Percentiles rank a stretch among this genome's conserved stretches.
These are phyloP conservation scores for Eriosoma lanigerum DNA, from an alignment of 1,140 invertebrate species.

Conservation along the genomic window DNA sequence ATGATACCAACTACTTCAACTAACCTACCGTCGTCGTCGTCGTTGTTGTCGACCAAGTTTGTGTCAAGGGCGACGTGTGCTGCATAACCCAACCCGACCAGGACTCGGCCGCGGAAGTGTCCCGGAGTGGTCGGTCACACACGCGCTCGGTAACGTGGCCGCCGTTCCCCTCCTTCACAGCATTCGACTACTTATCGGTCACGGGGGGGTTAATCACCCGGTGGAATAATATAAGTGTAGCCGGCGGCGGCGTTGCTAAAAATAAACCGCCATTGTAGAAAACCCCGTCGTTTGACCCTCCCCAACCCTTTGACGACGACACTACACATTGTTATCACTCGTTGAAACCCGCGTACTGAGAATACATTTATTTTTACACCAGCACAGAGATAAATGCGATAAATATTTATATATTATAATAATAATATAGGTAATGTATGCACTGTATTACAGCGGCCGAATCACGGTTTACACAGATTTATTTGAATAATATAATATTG, in stretches of 20 bases:
- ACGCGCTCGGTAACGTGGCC: background rate
- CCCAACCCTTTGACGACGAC: background rate
- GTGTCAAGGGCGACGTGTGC: constrained; percentile 32
- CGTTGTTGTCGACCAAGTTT: constrained; percentile 23
- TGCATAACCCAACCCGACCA: background rate
- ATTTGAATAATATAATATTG: too few relatives aligned
- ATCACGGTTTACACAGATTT: too few relatives aligned
- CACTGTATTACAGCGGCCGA: too few relatives aligned
- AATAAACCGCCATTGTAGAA: background rate
- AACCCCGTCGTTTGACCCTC: background rate
- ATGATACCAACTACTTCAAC: background rate
- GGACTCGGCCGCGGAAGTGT: background rate
- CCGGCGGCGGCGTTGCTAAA: background rate
- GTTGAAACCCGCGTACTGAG: too few relatives aligned
- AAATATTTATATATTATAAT: too few relatives aligned
- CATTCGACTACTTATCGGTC: background rate
- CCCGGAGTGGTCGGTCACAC: constrained; percentile 25
- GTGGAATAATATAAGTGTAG: background rate
- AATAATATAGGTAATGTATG: too few relatives aligned
- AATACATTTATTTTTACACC: too few relatives aligned
- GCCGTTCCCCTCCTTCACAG: background rate
- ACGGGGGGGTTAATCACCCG: constrained; percentile 34
- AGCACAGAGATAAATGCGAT: too few relatives aligned
- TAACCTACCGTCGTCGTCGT: background rate
- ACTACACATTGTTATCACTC: too few relatives aligned